phyloP scores from a whole-genome alignment of 2,888 invertebrate species.

The Cheiracanthium punctorium region DNA sequence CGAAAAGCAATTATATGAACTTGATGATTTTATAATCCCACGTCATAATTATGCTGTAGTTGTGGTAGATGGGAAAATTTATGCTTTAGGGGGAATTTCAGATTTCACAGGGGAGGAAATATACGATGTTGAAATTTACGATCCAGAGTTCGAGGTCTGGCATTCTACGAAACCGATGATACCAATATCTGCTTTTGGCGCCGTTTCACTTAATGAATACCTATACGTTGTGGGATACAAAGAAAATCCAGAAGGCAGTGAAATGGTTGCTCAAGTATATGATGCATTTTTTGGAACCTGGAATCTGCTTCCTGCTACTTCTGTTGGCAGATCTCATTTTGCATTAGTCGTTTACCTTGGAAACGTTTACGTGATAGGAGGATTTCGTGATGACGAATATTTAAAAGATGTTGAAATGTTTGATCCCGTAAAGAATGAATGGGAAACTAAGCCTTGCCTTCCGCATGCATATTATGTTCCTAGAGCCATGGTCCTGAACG shows the following conservation, averaged over 20 bases:
- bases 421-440: slow-evolving; percentile 7
- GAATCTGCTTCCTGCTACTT: slow-evolving; percentile 5
- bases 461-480: slow-evolving; percentile 7
- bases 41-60: slow-evolving; percentile 27
- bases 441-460: slow-evolving; percentile 4
- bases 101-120: neutral
- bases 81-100: slow-evolving; percentile 15
- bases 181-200: too few species aligned
- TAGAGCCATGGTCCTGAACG: neutral
- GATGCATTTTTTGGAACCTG: slow-evolving; percentile 2
- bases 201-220: neutral
- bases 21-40: neutral
- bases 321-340: slow-evolving; percentile 13
- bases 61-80: neutral
- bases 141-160: slow-evolving; percentile 8
- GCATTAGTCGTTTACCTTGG: neutral
- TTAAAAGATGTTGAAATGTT: slow-evolving; percentile 22
- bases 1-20: neutral
- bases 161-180: neutral
- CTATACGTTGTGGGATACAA: slow-evolving; percentile 33
- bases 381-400: neutral
- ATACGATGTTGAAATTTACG: slow-evolving; percentile 13
- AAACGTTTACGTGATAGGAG: slow-evolving; percentile 28
- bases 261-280: slow-evolving; percentile 36
- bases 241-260: neutral